Evolutionary conservation across 92 coral and sea anemone species (phyloP), one percentile per base, ranked within the genome.

Genomic region (Palythoa grandis): DNA sequence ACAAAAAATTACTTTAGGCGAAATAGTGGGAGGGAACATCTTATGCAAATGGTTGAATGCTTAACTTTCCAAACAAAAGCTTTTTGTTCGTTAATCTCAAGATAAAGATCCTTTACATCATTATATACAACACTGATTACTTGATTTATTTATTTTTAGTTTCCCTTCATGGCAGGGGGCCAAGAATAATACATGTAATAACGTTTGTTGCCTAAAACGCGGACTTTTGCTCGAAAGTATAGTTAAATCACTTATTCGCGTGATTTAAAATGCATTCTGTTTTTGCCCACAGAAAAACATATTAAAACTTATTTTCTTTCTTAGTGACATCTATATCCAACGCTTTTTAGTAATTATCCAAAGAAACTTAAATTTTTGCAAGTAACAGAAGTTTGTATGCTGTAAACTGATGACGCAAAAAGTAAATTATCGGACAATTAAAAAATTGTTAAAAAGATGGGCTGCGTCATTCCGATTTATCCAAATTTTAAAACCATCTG

Each of bases 1-100:
- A 58, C 19, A 3, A 58, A 7, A 22, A 67, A 23, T 67, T 25
- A 67, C 72, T 61, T 63, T 40, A 3, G 20, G 48, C 37, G 73
- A 79, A 79, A 63, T 61, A 15, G 57, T 39, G 82, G 72, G 83
- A 61, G 72, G 83, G 72, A 35, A 61, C 56, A 40, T 60, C 10
- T 23, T 11, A 79, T 79, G 84, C 84, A 79, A 79, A 79, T 79
- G 29, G 14, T 56, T 24, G 68, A 77, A 17, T 77, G 11, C 17
- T 77, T 4, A 19, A 40, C 73, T 79, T 39, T 66, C 47, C 72
- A 40, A 79, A 38, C 72, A 63, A 79, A 67, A 22, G n/a, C 3
- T n/a, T 35, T 35, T 79, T 79, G 84, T 79, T 65, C 54, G 57
- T 79, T 79, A 79, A 79, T 79, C 84, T 43, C 56, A 48, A 68